These are phyloP conservation scores for Catharus fuscescens DNA, from an alignment of 2,113 vertebrate genomes.

Conservation along the genomic window DNA sequence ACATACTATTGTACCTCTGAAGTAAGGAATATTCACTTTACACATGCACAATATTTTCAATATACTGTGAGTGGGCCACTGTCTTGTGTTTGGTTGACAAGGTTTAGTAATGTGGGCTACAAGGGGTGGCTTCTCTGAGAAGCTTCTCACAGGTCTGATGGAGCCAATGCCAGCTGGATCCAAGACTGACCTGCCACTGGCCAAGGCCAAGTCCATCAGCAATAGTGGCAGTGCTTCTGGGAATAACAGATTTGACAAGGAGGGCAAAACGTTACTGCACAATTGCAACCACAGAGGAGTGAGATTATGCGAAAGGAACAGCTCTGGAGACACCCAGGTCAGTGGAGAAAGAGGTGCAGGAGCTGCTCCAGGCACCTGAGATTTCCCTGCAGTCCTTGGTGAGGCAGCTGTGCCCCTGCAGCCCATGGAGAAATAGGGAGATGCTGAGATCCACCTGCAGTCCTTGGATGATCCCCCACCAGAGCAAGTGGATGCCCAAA, in stretches of 20 bases:
- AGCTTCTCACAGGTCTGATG: neutral
- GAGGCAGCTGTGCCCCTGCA: neutral
- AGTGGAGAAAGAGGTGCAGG: neutral
- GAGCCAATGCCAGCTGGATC: neutral
- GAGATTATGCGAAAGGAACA: neutral
- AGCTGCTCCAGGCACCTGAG: neutral
- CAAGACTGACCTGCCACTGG: neutral
- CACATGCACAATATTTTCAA: neutral
- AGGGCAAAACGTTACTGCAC: neutral
- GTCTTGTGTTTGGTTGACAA: neutral
- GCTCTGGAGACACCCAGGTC: neutral
- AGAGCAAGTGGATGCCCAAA: neutral
- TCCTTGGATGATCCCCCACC: no score
- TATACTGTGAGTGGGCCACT: neutral
- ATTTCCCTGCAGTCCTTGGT: neutral
- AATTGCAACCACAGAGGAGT: neutral
- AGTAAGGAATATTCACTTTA: neutral
- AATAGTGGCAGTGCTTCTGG: no score
- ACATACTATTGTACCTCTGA: neutral
- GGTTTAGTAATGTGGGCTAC: neutral
- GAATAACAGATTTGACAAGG: neutral
- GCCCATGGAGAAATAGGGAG: fast-evolving
- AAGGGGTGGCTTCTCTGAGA: neutral
- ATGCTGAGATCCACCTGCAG: neutral
- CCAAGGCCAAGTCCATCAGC: neutral